Conservation (phyloP, 2,888 invertebrate genomes). For the Lasioglossum zephyrum region DNA sequence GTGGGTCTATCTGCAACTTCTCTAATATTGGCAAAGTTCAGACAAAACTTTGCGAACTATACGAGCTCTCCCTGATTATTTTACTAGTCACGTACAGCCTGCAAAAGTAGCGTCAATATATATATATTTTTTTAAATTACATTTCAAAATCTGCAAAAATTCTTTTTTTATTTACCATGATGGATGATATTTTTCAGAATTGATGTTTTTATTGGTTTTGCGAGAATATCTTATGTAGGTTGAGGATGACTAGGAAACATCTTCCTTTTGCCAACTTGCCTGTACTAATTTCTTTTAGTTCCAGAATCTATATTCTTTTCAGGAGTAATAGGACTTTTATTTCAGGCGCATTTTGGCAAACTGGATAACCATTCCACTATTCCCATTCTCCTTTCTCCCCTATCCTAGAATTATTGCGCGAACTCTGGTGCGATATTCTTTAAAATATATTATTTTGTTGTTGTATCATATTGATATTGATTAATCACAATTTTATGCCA, state of each 20-base stretch:
- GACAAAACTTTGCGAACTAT: slow-evolving; percentile 72
- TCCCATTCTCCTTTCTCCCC: slow-evolving; percentile 49
- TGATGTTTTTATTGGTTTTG: slow-evolving; percentile 13
- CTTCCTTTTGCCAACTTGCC: slow-evolving; percentile 72
- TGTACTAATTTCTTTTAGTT: slow-evolving; percentile 81
- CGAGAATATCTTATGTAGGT: slow-evolving; percentile 36
- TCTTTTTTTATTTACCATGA: slow-evolving; percentile 1
- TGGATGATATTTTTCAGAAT: background rate
- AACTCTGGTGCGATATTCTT: slow-evolving; percentile 66
- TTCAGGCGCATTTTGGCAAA: slow-evolving; percentile 82
- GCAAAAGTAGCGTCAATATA: slow-evolving; percentile 23
- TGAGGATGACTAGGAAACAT: slow-evolving; percentile 53
- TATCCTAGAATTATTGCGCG: slow-evolving; percentile 66
- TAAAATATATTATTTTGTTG: slow-evolving; percentile 11
- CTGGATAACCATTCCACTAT: slow-evolving; percentile 61
- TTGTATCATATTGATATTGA: slow-evolving; percentile 11
- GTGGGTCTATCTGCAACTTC: slow-evolving; percentile 55
- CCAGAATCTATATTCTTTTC: slow-evolving; percentile 80
- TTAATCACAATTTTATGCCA: background rate
- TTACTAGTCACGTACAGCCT: slow-evolving; percentile 53
- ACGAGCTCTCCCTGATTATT: slow-evolving; percentile 54
- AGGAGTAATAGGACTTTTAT: slow-evolving; percentile 80
- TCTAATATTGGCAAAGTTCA: slow-evolving; percentile 62
- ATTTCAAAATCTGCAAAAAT: background rate
- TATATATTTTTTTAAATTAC: slow-evolving; percentile 6